A percentile compares a stretch with the other conserved stretches of the same genome.
These are phyloP conservation scores for Drosophila seclusa DNA, from an alignment of 2,888 invertebrate species.

Conservation along the genomic window DNA sequence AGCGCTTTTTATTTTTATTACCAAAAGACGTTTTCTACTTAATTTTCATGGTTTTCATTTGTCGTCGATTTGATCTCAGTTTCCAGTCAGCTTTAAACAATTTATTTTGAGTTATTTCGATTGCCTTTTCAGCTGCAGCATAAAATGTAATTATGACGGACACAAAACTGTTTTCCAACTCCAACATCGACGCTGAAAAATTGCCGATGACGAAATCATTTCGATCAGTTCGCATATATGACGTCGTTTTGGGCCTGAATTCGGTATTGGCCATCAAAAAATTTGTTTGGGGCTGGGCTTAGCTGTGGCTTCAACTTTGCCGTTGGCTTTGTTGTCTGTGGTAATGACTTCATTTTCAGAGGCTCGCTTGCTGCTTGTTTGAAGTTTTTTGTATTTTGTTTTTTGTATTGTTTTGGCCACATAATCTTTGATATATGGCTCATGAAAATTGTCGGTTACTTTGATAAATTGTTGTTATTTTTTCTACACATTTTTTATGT, in stretches of 20 bases:
- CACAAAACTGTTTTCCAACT: conserved; percentile 39
- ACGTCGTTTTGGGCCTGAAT: conserved; percentile 32
- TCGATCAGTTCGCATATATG: conserved; percentile 49
- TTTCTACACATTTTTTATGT: conserved; percentile 23
- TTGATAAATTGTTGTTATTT: conserved; percentile 62
- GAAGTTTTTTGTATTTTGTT: conserved; percentile 1
- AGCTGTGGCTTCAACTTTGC: neutral
- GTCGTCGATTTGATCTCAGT: conserved; percentile 23
- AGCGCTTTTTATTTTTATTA: conserved; percentile 27
- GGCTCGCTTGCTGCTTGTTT: conserved; percentile 14
- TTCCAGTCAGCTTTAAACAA: neutral
- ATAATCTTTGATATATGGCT: conserved; percentile 47
- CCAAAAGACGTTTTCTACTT: conserved; percentile 43
- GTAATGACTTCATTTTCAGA: conserved; percentile 69
- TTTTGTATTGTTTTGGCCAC: conserved; percentile 36
- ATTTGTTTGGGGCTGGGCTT: conserved; percentile 2
- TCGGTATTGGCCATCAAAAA: conserved; percentile 6
- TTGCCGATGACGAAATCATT: conserved; percentile 59
- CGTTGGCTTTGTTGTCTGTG: conserved; percentile 58
- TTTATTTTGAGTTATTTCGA: conserved; percentile 26
- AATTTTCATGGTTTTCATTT: conserved; percentile 47
- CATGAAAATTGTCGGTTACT: conserved; percentile 47
- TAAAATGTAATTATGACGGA: conserved; percentile 51
- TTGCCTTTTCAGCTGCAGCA: conserved; percentile 21
- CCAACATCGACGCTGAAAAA: conserved; percentile 39